These are phyloP conservation scores for Darevskia mixta DNA, from an alignment of 2,797 vertebrate species.

Conservation along the genomic window DNA sequence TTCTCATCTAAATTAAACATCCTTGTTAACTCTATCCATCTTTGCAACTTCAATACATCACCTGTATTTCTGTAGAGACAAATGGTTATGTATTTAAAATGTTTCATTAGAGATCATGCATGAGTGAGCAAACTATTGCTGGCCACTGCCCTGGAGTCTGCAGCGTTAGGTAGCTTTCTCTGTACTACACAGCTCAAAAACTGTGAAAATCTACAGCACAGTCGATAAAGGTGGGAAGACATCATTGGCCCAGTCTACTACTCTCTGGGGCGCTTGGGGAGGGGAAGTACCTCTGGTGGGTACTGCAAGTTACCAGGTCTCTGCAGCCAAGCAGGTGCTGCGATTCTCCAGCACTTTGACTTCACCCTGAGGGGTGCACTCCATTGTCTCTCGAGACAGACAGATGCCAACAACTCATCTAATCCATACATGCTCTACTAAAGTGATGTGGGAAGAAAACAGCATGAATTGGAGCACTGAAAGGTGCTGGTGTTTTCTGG, in stretches of 20 bases:
- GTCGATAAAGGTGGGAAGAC: not conserved
- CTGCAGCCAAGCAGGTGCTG: too few species aligned
- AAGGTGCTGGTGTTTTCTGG: not conserved
- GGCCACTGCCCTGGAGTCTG: constrained; percentile 28
- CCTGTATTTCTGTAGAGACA: constrained; percentile 32
- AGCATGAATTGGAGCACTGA: not conserved
- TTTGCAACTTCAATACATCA: constrained; percentile 22
- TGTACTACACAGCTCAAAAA: not conserved
- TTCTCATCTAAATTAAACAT: constrained; percentile 50
- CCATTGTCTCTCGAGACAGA: too few species aligned
- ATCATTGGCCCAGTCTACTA: not conserved
- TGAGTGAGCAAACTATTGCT: constrained; percentile 26
- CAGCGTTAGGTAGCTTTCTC: constrained; percentile 13
- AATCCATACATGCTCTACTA: too few species aligned
- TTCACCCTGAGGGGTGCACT: too few species aligned
- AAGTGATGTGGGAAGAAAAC: too few species aligned
- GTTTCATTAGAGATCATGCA: constrained; percentile 59
- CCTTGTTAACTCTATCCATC: constrained; percentile 38
- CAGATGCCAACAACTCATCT: too few species aligned
- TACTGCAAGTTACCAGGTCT: too few species aligned
- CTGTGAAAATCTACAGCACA: not conserved
- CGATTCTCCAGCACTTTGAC: too few species aligned
- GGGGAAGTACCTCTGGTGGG: too few species aligned
- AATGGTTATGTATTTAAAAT: constrained; percentile 54
- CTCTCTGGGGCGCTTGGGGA: too few species aligned